Conservation (phyloP, 2,888 invertebrate genomes). For the Leptura quadrifasciata region DNA sequence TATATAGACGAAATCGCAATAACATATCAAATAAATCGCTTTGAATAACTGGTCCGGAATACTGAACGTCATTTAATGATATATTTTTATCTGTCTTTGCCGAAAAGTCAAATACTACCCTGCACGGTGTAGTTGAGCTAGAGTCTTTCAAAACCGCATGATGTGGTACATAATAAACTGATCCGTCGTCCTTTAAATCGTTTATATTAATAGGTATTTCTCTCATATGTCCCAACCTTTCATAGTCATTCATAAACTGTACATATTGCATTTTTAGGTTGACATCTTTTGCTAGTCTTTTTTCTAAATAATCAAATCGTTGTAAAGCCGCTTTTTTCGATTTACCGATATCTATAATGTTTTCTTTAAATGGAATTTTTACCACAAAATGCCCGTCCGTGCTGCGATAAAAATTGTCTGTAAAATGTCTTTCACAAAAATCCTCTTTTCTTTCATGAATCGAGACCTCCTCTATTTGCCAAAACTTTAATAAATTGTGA, state of each 20-base stretch:
- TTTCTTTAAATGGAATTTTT: conserved; percentile 44
- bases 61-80: conserved; percentile 55
- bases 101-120: conserved; percentile 60
- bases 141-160: conserved; percentile 54
- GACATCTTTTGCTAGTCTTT: conserved; percentile 38
- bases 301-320: conserved; percentile 47
- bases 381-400: conserved; percentile 46
- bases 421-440: conserved; percentile 49
- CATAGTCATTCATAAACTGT: conserved; percentile 53
- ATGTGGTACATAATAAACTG: conserved; percentile 55
- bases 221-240: conserved; percentile 48
- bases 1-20: conserved; percentile 48
- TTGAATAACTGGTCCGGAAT: conserved; percentile 52
- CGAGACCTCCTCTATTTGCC: conserved; percentile 45
- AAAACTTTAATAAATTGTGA: conserved; percentile 43
- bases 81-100: conserved; percentile 44
- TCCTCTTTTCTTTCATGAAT: conserved; percentile 19
- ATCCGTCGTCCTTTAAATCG: conserved; percentile 13
- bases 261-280: conserved; percentile 44
- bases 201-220: conserved; percentile 24
- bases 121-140: conserved; percentile 52
- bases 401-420: conserved; percentile 34
- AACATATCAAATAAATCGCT: conserved; percentile 52
- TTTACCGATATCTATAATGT: no score
- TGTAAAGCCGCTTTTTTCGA: conserved; percentile 46